These are phyloP conservation scores for Tetranychus cinnabarinus DNA, from an alignment of 1,140 invertebrate genomes.

Conservation along the genomic window DNA sequence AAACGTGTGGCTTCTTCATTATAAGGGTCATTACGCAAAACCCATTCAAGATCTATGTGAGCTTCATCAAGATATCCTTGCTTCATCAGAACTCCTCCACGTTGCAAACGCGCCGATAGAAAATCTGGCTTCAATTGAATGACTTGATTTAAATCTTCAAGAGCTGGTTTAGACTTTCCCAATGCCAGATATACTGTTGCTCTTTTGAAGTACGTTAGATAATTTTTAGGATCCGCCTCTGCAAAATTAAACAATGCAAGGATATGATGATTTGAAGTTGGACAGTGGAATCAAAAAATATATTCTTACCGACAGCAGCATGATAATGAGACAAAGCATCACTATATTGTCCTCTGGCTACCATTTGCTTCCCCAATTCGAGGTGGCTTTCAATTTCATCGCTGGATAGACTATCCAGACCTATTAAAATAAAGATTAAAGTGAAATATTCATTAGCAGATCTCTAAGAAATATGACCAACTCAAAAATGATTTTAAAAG, in stretches of 20 bases:
- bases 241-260: slow-evolving; percentile 17
- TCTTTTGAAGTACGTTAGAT: slow-evolving; percentile 76
- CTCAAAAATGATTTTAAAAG: not conserved
- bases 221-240: slow-evolving; percentile 90
- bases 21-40: slow-evolving; percentile 43
- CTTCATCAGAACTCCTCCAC: slow-evolving; percentile 66
- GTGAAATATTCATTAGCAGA: not conserved
- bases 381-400: slow-evolving; percentile 69
- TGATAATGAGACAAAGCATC: slow-evolving; percentile 95
- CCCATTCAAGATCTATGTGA: slow-evolving; percentile 49
- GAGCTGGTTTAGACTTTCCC: slow-evolving; percentile 79
- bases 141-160: slow-evolving; percentile 75
- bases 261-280: not conserved
- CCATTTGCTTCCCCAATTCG: slow-evolving; percentile 67
- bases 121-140: slow-evolving; percentile 86
- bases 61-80: slow-evolving; percentile 60
- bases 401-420: not conserved
- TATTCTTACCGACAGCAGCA: slow-evolving; percentile 68
- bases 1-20: slow-evolving; percentile 46
- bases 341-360: slow-evolving; percentile 69
- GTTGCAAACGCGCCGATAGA: slow-evolving; percentile 56
- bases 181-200: slow-evolving; percentile 89
- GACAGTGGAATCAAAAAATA: not conserved
- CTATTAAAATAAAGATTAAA: not conserved
- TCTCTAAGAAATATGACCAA: not conserved